Percentiles rank a stretch among this genome's conserved stretches.
Conservation (phyloP, 2,888 invertebrate genomes). For the Yponomeuta sedellus region DNA sequence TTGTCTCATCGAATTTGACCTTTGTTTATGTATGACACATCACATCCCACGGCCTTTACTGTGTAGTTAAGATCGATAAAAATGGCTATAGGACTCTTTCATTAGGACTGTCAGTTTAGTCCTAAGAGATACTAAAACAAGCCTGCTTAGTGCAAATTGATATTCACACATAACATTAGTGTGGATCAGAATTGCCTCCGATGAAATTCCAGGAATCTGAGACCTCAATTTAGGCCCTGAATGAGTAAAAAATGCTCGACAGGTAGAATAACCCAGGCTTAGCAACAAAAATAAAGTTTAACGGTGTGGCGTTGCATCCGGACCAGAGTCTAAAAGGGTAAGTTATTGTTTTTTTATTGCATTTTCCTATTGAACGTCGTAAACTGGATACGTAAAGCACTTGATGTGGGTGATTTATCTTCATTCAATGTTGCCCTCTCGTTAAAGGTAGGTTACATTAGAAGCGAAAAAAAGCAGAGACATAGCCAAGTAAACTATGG, state of each 20-base stretch:
- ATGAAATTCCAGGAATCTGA: neutral
- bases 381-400: neutral
- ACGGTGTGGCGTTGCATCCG: no score
- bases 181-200: no score
- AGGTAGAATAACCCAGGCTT: no score
- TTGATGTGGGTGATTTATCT: neutral
- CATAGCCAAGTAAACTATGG: neutral
- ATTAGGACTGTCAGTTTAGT: no score
- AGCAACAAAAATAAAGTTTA: no score
- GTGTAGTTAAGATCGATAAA: no score
- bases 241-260: neutral
- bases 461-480: neutral
- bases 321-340: no score
- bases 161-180: no score
- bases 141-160: no score
- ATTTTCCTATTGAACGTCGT: neutral
- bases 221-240: neutral
- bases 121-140: no score
- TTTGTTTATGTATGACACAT: neutral
- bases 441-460: neutral
- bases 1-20: neutral
- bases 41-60: no score
- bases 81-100: no score
- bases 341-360: neutral
- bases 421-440: neutral